Conservation (phyloP, 2,797 vertebrate genomes). For the Dryobates pubescens region DNA sequence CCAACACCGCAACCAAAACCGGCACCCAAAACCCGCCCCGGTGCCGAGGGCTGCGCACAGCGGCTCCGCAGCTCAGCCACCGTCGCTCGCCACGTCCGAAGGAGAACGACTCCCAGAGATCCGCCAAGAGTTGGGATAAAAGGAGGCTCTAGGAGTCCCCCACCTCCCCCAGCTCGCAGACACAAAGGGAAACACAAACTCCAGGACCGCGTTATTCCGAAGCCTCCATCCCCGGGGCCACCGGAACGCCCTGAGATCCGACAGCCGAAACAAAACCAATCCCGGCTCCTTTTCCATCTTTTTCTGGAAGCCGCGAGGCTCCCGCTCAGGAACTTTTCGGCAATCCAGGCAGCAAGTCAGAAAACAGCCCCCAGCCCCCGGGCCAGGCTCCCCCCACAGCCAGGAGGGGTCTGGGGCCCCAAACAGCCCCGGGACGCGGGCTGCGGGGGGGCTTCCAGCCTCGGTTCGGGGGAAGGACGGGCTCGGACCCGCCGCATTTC, state of each 20-base stretch:
- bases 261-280: background rate
- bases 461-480: background rate
- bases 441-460: background rate
- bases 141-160: background rate
- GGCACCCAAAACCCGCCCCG: accelerated
- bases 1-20: accelerated
- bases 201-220: background rate
- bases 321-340: background rate
- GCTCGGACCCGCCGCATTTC: background rate
- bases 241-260: background rate
- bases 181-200: background rate
- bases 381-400: background rate
- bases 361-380: background rate
- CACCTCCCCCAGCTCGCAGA: background rate
- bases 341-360: background rate
- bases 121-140: background rate
- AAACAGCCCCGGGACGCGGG: background rate
- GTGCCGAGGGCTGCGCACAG: background rate
- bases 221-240: background rate
- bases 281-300: background rate
- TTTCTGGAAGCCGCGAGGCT: background rate
- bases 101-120: background rate
- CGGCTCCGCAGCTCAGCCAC: background rate
- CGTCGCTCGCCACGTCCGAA: background rate
- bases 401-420: background rate